Evolutionary conservation across 2,888 invertebrate species (phyloP), one percentile per base, ranked within the genome.

Genomic region (Plemyria rubiginata): DNA sequence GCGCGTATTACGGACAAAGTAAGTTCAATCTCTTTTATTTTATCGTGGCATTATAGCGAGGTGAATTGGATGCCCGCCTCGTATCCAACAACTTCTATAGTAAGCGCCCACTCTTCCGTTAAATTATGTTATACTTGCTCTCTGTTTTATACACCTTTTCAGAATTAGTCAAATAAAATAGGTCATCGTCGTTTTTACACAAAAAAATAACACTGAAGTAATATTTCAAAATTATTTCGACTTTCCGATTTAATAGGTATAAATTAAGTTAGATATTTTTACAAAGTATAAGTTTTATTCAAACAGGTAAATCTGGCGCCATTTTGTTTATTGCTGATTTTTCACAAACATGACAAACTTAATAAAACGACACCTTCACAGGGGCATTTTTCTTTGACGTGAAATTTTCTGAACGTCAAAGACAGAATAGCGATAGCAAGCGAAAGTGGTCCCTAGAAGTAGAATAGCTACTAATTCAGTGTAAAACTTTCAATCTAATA

Each of bases 1-100:
- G 78, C 85, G 83, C 85, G 87, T 90, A 88, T 87, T 86, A 87
- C 85, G 81, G 81, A 80, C 82, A 79, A 82, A 87, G 85, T 86
- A 81, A 86, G 85, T 88, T 88, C 91, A 90, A 91, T 92, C 87
- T 90, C 81, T 87, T 90, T 90, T 90, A 91, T 87, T 90, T 90
- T 90, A 91, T 90, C 87, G 88, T 70, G 72, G 84, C 80, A 84
- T 88, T 90, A 89, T 84, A 86, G 86, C 82, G 77, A 63, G 52
- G 78, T 81, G 86, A 86, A 89, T 86, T 85, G 85, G 83, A 87
- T 85, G 82, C 62, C 74, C 76, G 78, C 75, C 79, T 81, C 80
- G 80, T 83, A 85, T 80, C 80, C 81, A 76, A 77, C 82, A 81
- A 55, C 81, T 81, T 81, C 80, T 81, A 80, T 81, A 79, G 78